Conservation (phyloP, 2,113 vertebrate genomes). For the Gymnogyps californianus region DNA sequence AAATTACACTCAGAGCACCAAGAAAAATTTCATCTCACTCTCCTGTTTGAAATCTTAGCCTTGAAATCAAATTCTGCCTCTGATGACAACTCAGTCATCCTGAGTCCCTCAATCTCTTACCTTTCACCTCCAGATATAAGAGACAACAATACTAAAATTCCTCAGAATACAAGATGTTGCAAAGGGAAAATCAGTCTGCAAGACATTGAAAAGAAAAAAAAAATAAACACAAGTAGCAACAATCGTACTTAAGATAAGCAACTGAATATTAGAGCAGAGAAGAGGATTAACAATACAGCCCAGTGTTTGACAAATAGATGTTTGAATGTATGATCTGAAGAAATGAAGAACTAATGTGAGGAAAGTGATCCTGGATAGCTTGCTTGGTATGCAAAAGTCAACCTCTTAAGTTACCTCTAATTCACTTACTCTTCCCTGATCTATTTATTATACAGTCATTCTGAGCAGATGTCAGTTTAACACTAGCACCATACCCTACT, state of each 20-base stretch:
- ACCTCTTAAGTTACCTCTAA: background rate
- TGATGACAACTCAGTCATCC: background rate
- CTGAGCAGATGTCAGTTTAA: background rate
- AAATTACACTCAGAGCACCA: background rate
- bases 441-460: background rate
- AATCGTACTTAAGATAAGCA: background rate
- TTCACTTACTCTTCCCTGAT: background rate
- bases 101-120: background rate
- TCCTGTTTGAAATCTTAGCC: background rate
- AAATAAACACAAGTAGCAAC: background rate
- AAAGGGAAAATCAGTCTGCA: background rate
- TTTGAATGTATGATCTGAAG: background rate
- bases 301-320: background rate
- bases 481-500: background rate
- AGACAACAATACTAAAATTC: background rate
- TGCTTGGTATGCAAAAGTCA: background rate
- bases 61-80: background rate
- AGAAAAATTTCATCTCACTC: background rate
- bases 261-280: background rate
- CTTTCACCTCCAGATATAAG: background rate
- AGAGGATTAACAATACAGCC: background rate
- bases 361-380: background rate
- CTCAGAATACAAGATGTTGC: background rate
- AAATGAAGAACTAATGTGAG: background rate
- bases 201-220: background rate